Base-by-base conservation (phyloP, 2,888 invertebrate species). In the Spicauda simplicius region DNA sequence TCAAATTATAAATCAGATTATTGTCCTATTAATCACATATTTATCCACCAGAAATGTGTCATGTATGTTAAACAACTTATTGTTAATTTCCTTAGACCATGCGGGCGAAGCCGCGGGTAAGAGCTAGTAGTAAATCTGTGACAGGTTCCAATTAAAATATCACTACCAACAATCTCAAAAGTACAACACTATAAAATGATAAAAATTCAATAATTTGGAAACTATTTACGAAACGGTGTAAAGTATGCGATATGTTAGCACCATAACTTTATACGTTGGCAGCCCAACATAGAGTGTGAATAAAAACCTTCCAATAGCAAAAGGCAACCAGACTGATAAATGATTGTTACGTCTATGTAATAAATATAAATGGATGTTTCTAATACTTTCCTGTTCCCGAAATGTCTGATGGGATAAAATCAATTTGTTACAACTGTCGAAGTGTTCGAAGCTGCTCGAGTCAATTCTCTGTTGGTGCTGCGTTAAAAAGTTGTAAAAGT, bases 321-420 rank as follows among this genome's bases (percentile, higher is more conserved):
- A 45, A 41, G 41, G 41, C 0, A 45, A 0, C 19, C 48, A 50
- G 48, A 56, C 55, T 56, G 63, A 57, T 64, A 57, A 64, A 64
- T 57, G 56, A 48, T 50, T 55, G 14, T 25, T 18, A 19, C 37
- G 56, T 56, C 54, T 48, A 20, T 56, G 37, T 61, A 62, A 62
- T 62, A 62, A 41, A 57, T 37, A 64, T 57, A 57, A 64, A 57
- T 57, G 50, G 64, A 37, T 64, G 33, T 64, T 64, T 53, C 45
- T 55, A 30, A 63, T 55, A 45, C 55, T 25, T 63, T 30, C 1
- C 54, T 11, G 25, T 18, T 16, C 12, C 18, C 20, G 37, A 56
- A 56, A 64, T 33, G 48, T n/a, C n/a, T 50, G 48, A 64, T 37
- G 50, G 55, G 14, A 45, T 30, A 18, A 64, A 52, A 57, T 57